Evolutionary conservation across 2,797 vertebrate species (phyloP).

Genomic region (Myoxocephalus aenaeus): DNA sequence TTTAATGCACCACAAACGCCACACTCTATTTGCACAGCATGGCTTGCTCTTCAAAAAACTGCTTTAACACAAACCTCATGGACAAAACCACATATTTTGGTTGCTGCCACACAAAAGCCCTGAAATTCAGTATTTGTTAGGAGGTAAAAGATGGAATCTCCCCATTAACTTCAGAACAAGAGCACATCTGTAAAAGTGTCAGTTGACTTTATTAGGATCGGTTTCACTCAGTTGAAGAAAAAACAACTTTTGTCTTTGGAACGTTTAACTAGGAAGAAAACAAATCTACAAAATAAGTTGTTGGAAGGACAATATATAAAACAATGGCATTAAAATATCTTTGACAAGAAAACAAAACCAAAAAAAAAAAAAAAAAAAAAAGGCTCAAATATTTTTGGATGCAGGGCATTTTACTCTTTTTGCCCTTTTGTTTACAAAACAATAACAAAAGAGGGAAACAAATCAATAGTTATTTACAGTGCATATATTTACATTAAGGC

Average conservation of each 20-base stretch:
- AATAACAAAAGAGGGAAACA: slow-evolving; percentile 86
- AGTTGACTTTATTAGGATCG: slow-evolving; percentile 85
- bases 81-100: slow-evolving; percentile 4
- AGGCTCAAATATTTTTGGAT: slow-evolving; percentile 89
- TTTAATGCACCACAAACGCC: slow-evolving; percentile 35
- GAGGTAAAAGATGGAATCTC: not conserved
- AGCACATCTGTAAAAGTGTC: slow-evolving; percentile 77
- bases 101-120: not conserved
- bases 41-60: not conserved
- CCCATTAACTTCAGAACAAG: slow-evolving; percentile 40
- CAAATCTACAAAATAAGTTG: slow-evolving; percentile 83
- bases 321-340: slow-evolving; percentile 81
- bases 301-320: slow-evolving; percentile 81
- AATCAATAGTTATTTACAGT: slow-evolving; percentile 91
- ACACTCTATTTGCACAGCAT: slow-evolving; percentile 22
- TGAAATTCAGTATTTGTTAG: not conserved
- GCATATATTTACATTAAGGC: slow-evolving; percentile 97
- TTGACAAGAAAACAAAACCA: slow-evolving; percentile 76
- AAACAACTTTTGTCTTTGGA: slow-evolving; percentile 86
- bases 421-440: slow-evolving; percentile 89
- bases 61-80: slow-evolving; percentile 41
- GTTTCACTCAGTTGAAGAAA: slow-evolving; percentile 86
- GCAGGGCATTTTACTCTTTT: slow-evolving; percentile 87
- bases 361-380: slow-evolving; percentile 72
- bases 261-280: slow-evolving; percentile 81